phyloP scores from a whole-genome alignment of 2,888 invertebrate genomes.

The Odontocolon sp. region DNA sequence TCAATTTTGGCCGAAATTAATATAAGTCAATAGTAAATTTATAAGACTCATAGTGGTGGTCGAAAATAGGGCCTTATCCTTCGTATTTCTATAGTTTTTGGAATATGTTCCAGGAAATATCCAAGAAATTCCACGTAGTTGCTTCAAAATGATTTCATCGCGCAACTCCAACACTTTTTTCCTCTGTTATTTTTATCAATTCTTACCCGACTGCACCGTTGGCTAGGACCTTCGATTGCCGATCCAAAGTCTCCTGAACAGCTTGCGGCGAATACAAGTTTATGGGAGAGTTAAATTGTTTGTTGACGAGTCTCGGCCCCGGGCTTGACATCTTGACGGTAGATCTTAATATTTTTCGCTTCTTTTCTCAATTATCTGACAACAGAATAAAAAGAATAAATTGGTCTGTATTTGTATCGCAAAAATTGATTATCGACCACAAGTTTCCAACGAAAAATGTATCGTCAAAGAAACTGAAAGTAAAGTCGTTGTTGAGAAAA shows the following conservation, averaged over 20 bases:
- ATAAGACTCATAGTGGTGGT: too few relatives aligned
- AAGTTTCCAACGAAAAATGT: too few relatives aligned
- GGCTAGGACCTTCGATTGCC: slow-evolving; percentile 89
- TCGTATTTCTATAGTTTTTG: too few relatives aligned
- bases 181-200: not conserved
- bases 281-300: slow-evolving; percentile 95
- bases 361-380: slow-evolving; percentile 21
- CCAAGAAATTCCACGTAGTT: too few relatives aligned
- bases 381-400: not conserved
- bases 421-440: too few relatives aligned
- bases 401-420: not conserved
- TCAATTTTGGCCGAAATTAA: too few relatives aligned
- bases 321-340: slow-evolving; percentile 84
- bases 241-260: slow-evolving; percentile 90
- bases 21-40: too few relatives aligned
- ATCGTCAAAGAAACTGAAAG: too few relatives aligned
- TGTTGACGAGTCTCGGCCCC: slow-evolving; percentile 89
- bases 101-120: too few relatives aligned
- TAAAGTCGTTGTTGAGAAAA: not conserved
- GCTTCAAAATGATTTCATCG: too few relatives aligned
- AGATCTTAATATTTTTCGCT: not conserved
- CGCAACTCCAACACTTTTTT: too few relatives aligned
- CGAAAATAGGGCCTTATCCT: too few relatives aligned
- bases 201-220: slow-evolving; percentile 92
- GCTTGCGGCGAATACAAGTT: slow-evolving; percentile 91